These are phyloP conservation scores for Porites evermanni DNA, from an alignment of 92 coral and sea anemone genomes.

Conservation along the genomic window DNA sequence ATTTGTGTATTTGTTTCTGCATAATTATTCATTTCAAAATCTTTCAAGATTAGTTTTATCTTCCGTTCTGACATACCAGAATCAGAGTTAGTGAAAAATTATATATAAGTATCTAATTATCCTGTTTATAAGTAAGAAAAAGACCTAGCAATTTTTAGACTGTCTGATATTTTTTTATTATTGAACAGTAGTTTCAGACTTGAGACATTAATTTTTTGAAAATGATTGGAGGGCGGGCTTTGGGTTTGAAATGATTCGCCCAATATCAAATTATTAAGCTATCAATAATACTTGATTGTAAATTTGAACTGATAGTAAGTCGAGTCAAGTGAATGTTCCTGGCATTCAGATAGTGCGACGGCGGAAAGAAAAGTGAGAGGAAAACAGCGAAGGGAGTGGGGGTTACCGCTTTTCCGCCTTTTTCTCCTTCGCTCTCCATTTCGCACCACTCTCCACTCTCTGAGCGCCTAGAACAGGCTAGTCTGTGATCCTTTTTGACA, in stretches of 20 bases:
- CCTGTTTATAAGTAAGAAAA: slow-evolving; percentile 9
- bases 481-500: too few relatives aligned
- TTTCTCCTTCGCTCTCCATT: too few relatives aligned
- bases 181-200: neutral
- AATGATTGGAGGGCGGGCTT: neutral
- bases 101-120: neutral
- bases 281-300: too few relatives aligned
- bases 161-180: neutral
- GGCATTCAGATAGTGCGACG: too few relatives aligned
- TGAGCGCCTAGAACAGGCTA: too few relatives aligned
- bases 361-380: too few relatives aligned
- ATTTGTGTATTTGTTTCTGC: neutral
- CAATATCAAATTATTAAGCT: neutral
- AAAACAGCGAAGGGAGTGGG: too few relatives aligned
- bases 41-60: slow-evolving; percentile 4
- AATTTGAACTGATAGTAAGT: too few relatives aligned
- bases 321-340: too few relatives aligned
- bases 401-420: too few relatives aligned
- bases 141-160: neutral
- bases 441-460: too few relatives aligned
- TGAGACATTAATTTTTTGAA: neutral
- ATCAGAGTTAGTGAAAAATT: slow-evolving; percentile 10
- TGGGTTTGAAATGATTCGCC: neutral
- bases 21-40: neutral
- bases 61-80: slow-evolving; percentile 8